Base-by-base conservation (phyloP, 2,113 vertebrate species). In the Ranitomeya variabilis region DNA sequence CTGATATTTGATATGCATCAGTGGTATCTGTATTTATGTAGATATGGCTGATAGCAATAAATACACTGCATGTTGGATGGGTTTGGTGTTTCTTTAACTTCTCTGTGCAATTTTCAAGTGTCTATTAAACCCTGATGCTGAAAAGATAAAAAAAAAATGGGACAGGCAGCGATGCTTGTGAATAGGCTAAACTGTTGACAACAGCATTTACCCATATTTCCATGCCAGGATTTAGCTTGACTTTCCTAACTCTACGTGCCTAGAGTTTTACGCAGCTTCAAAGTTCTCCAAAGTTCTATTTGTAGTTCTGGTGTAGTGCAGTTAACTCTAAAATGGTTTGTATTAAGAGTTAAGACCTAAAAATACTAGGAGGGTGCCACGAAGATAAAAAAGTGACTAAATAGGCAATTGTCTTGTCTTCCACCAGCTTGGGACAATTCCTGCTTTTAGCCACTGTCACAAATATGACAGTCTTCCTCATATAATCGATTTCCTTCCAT, bases 221-320 rank as follows among this genome's bases (percentile, higher is more conserved):
- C 8, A 2, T 87, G 86, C 86, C 86, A 87, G 86, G 77, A 74
- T 87, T 87, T 59, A 71, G 62, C 80, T 80, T 87, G 37, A 67
- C 79, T 82, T 87, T 87, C 79, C 86, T 80, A 57, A 23, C 51
- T 87, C 79, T 80, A 54, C 23, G 59, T 59, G 60, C 74, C 71
- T 15, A 4, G 52, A 21, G 69, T 37, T 23, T 60, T 87, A 8
- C 77, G 15, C 86, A 45, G 77, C 37, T 57, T 52, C 86, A 80
- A 67, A 87, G 74, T 87, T 79, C 37, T 57, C 64, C 86, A 80
- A 67, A 87, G 74, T 80, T 79, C 86, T 87, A 21, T 71, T 19
- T 18, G 64, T 54, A 62, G 66, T 51, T 26, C 45, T 71, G 51
- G 18, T 87, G 54, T 64, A 54, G 14, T 45, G 23, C 54, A n/a